Percentiles rank a stretch among this genome's conserved stretches.
Evolutionary conservation across 2,888 invertebrate genomes (phyloP).

Genomic region (Chelonus formosanus): DNA sequence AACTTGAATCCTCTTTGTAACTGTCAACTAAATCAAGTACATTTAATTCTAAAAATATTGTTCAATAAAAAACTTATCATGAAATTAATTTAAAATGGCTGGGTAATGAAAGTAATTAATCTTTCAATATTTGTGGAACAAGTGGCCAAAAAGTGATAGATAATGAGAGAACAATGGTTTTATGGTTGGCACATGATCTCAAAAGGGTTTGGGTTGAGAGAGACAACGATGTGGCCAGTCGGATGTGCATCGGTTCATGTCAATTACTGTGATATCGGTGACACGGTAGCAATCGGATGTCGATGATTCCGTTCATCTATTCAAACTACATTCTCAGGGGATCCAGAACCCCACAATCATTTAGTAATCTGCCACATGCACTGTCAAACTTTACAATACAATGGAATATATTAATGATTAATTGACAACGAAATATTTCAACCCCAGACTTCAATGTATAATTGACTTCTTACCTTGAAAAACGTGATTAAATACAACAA

Average conservation of each 20-base stretch:
- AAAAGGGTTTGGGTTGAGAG: slow-evolving; percentile 13
- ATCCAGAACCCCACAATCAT: slow-evolving; percentile 15
- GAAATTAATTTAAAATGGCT: too few relatives aligned
- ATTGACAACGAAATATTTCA: too few relatives aligned
- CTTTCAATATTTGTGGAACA: too few relatives aligned
- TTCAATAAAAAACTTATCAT: too few relatives aligned
- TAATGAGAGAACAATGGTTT: not conserved
- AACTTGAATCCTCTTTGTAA: too few relatives aligned
- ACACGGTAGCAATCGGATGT: slow-evolving; percentile 21
- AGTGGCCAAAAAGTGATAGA: not conserved
- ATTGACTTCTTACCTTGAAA: too few relatives aligned
- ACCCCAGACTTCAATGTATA: too few relatives aligned
- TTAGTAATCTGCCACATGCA: slow-evolving; percentile 15
- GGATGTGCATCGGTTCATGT: slow-evolving; percentile 16
- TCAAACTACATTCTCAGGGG: slow-evolving; percentile 12
- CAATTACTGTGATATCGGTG: slow-evolving; percentile 26
- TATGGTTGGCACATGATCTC: not conserved
- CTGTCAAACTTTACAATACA: slow-evolving; percentile 20
- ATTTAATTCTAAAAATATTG: too few relatives aligned
- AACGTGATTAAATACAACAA: too few relatives aligned
- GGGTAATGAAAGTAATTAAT: too few relatives aligned
- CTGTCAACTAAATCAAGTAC: too few relatives aligned
- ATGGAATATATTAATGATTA: not conserved
- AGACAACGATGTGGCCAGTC: slow-evolving; percentile 6
- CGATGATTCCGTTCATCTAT: slow-evolving; percentile 17